These are phyloP conservation scores for Morelia viridis DNA, from an alignment of 2,797 vertebrate genomes.

Conservation along the genomic window DNA sequence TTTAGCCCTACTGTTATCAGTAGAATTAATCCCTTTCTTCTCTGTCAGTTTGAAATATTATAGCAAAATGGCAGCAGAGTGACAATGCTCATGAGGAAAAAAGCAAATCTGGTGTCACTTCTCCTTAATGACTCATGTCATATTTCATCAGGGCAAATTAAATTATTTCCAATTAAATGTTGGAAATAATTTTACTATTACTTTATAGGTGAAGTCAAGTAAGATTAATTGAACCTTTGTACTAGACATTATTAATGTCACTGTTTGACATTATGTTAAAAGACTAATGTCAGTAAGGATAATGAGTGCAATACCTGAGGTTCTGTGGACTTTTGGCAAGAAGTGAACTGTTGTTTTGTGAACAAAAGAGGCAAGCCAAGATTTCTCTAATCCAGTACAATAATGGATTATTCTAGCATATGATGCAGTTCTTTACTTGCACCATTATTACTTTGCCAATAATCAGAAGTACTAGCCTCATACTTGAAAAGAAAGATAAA, in stretches of 20 bases:
- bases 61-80: neutral
- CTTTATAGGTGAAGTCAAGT: constrained; percentile 15
- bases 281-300: constrained; percentile 11
- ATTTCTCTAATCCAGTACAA: neutral
- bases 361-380: neutral
- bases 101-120: neutral
- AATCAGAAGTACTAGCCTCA: constrained; percentile 21
- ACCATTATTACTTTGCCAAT: constrained; percentile 17
- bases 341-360: neutral
- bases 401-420: neutral
- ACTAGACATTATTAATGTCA: constrained; percentile 14
- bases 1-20: neutral
- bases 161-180: neutral
- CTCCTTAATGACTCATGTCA: constrained; percentile 3
- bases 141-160: neutral
- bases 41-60: neutral
- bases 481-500: constrained; percentile 42
- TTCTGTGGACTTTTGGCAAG: neutral
- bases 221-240: constrained; percentile 14
- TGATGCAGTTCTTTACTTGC: constrained; percentile 4
- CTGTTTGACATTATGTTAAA: constrained; percentile 25
- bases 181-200: constrained; percentile 19
- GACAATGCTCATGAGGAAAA: neutral
- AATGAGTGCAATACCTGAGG: neutral
- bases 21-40: neutral